Percentiles rank a stretch among this genome's conserved stretches.
Conservation (phyloP, 2,888 invertebrate species). For the Philopedon plagiatum region DNA sequence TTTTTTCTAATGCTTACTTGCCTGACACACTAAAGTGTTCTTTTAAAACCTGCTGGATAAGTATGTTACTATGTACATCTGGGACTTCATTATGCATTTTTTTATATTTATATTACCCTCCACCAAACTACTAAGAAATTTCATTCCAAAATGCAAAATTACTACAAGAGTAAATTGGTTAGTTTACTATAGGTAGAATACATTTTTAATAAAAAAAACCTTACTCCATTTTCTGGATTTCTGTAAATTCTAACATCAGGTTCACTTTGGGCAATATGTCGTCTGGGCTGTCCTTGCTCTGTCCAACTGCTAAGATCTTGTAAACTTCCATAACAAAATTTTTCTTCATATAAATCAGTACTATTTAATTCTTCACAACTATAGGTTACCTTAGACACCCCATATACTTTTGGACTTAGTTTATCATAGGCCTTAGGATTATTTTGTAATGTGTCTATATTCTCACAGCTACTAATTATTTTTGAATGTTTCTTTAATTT, state of each 20-base stretch:
- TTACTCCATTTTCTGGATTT: constrained; percentile 51
- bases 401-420: constrained; percentile 77
- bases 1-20: too few species aligned
- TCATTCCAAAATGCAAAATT: constrained; percentile 3
- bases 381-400: constrained; percentile 67
- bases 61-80: too few species aligned
- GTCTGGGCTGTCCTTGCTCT: constrained; percentile 53
- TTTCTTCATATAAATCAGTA: constrained; percentile 62
- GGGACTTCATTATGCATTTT: too few species aligned
- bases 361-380: constrained; percentile 66
- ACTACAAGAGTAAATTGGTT: neutral
- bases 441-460: constrained; percentile 56
- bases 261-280: constrained; percentile 73
- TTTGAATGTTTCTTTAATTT: constrained; percentile 59
- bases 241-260: constrained; percentile 74
- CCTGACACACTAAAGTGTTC: too few species aligned
- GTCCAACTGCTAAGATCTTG: constrained; percentile 73
- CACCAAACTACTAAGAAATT: neutral
- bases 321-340: constrained; percentile 75
- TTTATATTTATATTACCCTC: neutral
- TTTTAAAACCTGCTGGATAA: too few species aligned
- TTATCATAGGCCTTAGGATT: constrained; percentile 61
- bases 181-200: neutral
- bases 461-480: constrained; percentile 64
- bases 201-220: constrained; percentile 30